Base-by-base conservation (phyloP, 2,113 vertebrate genomes). In the Solea senegalensis region DNA sequence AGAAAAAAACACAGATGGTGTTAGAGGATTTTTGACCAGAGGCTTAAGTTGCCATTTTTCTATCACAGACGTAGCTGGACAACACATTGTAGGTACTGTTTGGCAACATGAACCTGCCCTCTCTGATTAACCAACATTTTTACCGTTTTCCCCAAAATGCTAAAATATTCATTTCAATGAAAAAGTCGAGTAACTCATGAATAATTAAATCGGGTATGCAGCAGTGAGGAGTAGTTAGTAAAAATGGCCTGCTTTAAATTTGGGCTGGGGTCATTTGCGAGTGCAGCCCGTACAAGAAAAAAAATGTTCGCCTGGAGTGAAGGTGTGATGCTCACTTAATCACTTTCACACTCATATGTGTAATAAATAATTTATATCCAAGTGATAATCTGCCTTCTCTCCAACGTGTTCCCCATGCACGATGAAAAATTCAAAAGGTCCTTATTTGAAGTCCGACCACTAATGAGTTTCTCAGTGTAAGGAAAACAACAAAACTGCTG, bases 391-490 rank as follows among this genome's bases (percentile, higher is more conserved):
- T 43, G 34, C 46, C 26, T 13, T 14, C 40, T 66, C 7, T 16
- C 9, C 43, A 34, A 49, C 21, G 49, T 41, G 16, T 34, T 55
- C 49, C n/a, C 26, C 4, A n/a, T 27, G 58, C 13, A 54, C 43
- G 28, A 75, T 68, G 27, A 45, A 65, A 57, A 11, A n/a, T 34
- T 9, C 8, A 49, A 49, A 71, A 26, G 16, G 9, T 27, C 9
- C 9, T 21, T 49, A 4, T 8, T 0, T 61, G 15, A 53, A 34
- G 5, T 40, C 11, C 12, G 58, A 9, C 51, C 11, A 3, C 15
- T 67, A 55, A 62, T 44, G 52, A 68, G 45, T 51, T 46, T 44
- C 39, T 55, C 28, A 44, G 15, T 5, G 10, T 52, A n/a, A 1
- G 2, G 70, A 2, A n/a, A 49, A 53, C 14, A 52, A 7, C 21